Conservation (phyloP, 2,113 vertebrate genomes). For the Cygnus atratus region DNA sequence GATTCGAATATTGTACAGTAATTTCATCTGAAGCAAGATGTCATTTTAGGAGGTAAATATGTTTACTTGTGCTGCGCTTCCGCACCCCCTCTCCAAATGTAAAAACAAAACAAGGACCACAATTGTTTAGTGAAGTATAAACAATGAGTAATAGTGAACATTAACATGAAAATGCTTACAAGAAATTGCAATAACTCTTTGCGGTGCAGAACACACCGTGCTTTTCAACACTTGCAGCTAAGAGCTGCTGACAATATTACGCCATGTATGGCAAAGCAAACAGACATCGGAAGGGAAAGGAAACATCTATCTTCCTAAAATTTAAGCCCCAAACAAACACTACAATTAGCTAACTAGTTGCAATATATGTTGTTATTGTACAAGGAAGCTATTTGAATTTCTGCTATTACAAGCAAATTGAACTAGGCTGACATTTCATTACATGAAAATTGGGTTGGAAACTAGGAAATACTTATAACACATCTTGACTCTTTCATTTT, state of each 20-base stretch:
- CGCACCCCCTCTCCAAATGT: neutral
- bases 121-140: neutral
- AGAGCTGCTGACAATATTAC: neutral
- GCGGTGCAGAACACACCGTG: neutral
- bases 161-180: neutral
- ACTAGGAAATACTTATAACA: neutral
- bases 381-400: neutral
- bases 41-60: neutral
- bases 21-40: neutral
- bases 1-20: neutral
- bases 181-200: neutral
- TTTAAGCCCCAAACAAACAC: neutral
- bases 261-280: neutral
- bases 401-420: neutral
- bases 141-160: neutral
- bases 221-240: neutral
- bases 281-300: neutral
- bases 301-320: neutral
- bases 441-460: neutral
- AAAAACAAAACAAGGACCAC: conserved; percentile 16
- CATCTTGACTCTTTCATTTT: neutral
- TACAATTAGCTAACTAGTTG: neutral
- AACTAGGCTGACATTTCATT: neutral
- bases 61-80: conserved; percentile 11
- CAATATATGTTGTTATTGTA: neutral